These are phyloP conservation scores for Hipparchia semele DNA, from an alignment of 2,888 invertebrate genomes.

Conservation along the genomic window DNA sequence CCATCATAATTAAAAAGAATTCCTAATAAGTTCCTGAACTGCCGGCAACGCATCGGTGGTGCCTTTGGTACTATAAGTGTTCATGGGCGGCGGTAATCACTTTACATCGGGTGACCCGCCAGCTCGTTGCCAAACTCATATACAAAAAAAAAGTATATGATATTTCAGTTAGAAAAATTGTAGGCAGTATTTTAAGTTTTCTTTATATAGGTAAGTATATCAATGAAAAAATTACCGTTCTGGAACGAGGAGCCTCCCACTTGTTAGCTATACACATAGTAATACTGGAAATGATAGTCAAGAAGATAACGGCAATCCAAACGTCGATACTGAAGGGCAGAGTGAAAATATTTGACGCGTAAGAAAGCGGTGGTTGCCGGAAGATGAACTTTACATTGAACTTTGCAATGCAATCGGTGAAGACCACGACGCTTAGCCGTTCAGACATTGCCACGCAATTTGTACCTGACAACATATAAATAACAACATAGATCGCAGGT, in stretches of 20 bases:
- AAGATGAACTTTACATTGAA: slow-evolving; percentile 82
- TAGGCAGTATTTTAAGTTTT: not conserved
- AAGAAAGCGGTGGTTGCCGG: slow-evolving; percentile 85
- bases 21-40: too few relatives aligned
- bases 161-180: not conserved
- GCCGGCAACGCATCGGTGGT: too few relatives aligned
- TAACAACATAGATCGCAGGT: too few relatives aligned
- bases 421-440: slow-evolving; percentile 65
- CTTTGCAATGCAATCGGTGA: slow-evolving; percentile 72
- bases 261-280: slow-evolving; percentile 65
- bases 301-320: slow-evolving; percentile 80
- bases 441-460: slow-evolving; percentile 54
- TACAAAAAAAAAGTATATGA: too few relatives aligned
- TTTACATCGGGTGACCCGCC: too few relatives aligned
- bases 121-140: too few relatives aligned
- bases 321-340: slow-evolving; percentile 84
- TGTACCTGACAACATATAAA: slow-evolving; percentile 55
- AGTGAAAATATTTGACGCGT: slow-evolving; percentile 85
- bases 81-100: too few relatives aligned
- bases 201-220: not conserved
- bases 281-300: slow-evolving; percentile 61
- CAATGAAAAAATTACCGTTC: slow-evolving; percentile 44
- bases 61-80: too few relatives aligned
- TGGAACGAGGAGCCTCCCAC: slow-evolving; percentile 54
- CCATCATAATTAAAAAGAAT: too few relatives aligned